phyloP scores from a whole-genome alignment of 2,113 vertebrate genomes.

The Hipposideros armiger region DNA sequence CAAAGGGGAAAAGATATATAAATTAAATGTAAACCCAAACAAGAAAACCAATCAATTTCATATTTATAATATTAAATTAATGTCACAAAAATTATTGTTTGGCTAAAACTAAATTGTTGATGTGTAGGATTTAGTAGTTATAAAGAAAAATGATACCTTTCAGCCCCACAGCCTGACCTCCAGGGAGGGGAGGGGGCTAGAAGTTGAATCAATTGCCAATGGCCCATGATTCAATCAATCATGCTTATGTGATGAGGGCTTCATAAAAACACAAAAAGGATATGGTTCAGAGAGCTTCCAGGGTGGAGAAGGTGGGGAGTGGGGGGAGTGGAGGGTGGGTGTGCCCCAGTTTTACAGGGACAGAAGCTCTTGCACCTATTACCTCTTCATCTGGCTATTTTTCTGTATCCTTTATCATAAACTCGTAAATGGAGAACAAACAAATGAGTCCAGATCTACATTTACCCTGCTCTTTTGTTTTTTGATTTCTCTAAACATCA shows the following conservation, averaged over 20 bases:
- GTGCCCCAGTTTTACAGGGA: neutral
- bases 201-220: neutral
- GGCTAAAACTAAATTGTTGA: neutral
- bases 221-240: neutral
- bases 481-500: neutral
- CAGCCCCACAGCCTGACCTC: neutral
- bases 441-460: neutral
- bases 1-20: neutral
- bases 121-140: neutral
- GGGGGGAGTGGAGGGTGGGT: neutral
- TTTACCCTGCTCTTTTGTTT: neutral
- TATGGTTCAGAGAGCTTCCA: neutral
- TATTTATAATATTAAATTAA: conserved; percentile 1
- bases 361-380: neutral
- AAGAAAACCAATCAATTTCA: neutral
- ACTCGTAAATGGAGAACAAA: neutral
- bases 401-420: neutral
- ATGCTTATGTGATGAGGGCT: neutral
- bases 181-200: neutral
- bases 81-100: neutral
- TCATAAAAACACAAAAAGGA: neutral
- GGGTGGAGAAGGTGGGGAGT: neutral
- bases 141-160: neutral
- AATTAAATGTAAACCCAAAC: neutral
- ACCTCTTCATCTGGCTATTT: neutral